Base-by-base conservation (phyloP, 2,113 vertebrate genomes). In the Rhipidura dahli region DNA sequence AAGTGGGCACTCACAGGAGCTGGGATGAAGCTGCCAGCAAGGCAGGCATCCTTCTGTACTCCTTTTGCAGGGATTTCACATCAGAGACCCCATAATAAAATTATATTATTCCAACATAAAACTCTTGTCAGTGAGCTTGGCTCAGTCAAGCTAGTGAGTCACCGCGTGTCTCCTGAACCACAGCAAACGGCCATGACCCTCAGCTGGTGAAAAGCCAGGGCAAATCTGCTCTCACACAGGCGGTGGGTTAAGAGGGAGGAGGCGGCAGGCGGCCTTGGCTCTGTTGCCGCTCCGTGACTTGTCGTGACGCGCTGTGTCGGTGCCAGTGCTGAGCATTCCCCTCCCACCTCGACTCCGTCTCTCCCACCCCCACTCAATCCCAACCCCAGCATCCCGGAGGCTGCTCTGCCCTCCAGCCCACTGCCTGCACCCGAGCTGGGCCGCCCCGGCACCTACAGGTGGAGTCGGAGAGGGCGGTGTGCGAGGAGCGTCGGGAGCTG, bases 401-500 rank as follows among this genome's bases (percentile, higher is more conserved):
- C 37, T 54, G 45, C 51, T 42, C 26, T 35, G 45, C n/a, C 21
- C 77, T 13, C 8, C 44, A 83, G 13, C 56, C 47, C 11, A 0
- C 19, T 10, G 39, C 68, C 18, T 0, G 13, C 24, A 14, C 39
- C 39, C 21, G 0, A 1, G 42, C 51, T 4, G 28, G 45, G 59
- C 42, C 26, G 23, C 23, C 31, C 28, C 1, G 2, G 66, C 69
- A 98, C 99, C 54, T 98, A 99, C 99, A 98, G 11, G 98, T 96
- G 1, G 98, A 98, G 96, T 98, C 98, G 1, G 98, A 98, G 56
- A 97, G 89, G 0, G 96, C 97, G 3, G 98, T 98, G 94, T 98
- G 97, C 10, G 98, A 98, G 68, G 98, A 98, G 88, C 95, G 96
- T 44, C 93, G 97, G 57, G 98, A 98, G 86, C 98, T 98, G 93